Evolutionary conservation across 2,797 vertebrate genomes (phyloP).

Genomic region (Melopsittacus undulatus): DNA sequence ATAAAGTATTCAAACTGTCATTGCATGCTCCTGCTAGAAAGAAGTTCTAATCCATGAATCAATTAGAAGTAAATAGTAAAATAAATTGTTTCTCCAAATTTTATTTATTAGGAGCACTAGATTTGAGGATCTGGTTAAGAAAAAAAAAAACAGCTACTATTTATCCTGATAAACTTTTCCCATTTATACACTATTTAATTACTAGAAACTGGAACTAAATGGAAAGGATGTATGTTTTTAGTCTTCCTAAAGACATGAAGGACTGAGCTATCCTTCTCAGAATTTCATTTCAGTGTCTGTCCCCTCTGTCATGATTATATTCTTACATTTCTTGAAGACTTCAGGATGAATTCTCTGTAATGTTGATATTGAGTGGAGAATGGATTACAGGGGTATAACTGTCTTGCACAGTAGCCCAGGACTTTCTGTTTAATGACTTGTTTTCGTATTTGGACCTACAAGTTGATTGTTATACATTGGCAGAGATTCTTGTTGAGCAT

Average conservation of each 20-base stretch:
- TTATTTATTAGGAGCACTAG: not conserved
- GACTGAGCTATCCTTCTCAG: not conserved
- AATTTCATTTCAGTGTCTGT: not conserved
- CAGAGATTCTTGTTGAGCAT: not conserved
- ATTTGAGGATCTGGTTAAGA: not conserved
- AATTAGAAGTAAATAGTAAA: not conserved
- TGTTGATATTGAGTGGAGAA: not conserved
- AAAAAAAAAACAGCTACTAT: not conserved
- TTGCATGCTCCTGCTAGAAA: not conserved
- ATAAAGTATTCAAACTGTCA: not conserved
- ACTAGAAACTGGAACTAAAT: not conserved
- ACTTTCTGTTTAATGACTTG: not conserved
- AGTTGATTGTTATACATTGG: not conserved
- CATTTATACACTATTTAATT: not conserved
- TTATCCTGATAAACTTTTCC: not conserved
- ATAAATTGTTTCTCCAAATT: not conserved
- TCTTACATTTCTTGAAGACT: not conserved
- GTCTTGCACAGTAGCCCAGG: not conserved
- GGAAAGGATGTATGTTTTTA: not conserved
- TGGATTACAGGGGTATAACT: not conserved
- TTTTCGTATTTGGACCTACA: not conserved
- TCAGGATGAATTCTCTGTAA: not conserved
- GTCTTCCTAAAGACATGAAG: not conserved
- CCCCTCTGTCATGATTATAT: not conserved
- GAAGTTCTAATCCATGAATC: not conserved